Evolutionary conservation across 2,113 vertebrate genomes (phyloP).

Genomic region (Microcebus griseorufus): DNA sequence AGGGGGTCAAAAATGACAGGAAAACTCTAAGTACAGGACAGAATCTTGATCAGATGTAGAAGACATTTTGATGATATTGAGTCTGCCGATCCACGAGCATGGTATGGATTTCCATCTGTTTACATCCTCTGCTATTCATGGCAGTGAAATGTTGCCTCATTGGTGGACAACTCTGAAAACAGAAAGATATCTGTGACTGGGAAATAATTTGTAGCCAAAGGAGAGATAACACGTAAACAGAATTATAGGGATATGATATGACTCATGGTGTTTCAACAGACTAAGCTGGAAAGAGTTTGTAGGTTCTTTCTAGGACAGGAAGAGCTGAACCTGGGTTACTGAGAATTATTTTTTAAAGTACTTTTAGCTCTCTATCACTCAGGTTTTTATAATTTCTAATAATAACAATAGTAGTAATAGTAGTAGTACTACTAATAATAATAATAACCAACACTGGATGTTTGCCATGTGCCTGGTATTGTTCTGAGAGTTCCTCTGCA

Average conservation of each 20-base stretch:
- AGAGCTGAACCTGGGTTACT: not conserved
- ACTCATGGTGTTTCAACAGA: not conserved
- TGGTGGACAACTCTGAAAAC: not conserved
- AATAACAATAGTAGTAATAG: not conserved
- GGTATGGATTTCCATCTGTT: no score
- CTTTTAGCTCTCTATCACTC: not conserved
- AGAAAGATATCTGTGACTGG: not conserved
- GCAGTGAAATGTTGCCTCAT: not conserved
- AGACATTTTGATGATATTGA: no score
- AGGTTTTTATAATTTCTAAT: not conserved
- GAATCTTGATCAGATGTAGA: no score
- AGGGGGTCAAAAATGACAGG: not conserved
- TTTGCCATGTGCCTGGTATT: not conserved
- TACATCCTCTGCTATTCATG: no score
- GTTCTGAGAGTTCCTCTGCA: not conserved
- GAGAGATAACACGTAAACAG: not conserved
- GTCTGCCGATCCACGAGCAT: no score
- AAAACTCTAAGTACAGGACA: no score
- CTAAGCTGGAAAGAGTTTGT: not conserved
- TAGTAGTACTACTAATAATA: not conserved
- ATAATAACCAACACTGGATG: accelerated
- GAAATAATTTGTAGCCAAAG: not conserved
- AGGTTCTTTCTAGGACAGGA: not conserved
- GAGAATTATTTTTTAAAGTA: not conserved
- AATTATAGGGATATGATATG: no score